Conservation (phyloP, 2,113 vertebrate species). For the Dascyllus trimaculatus region DNA sequence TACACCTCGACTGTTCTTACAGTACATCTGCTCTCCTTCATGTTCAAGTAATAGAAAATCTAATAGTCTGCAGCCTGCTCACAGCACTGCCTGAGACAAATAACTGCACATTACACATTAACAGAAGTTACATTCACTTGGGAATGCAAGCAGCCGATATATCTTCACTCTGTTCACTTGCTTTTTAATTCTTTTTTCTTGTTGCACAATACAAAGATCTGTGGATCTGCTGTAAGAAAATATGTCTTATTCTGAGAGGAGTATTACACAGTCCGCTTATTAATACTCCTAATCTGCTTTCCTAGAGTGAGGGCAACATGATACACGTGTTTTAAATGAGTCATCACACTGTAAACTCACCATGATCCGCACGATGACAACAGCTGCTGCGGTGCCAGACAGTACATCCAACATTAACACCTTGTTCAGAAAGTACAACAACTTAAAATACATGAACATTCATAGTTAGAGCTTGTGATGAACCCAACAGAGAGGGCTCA, state of each 20-base stretch:
- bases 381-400: conserved; percentile 32
- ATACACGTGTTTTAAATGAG: conserved; percentile 13
- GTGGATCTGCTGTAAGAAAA: conserved; percentile 69
- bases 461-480: conserved; percentile 43
- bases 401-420: conserved; percentile 53
- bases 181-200: conserved; percentile 11
- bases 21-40: conserved; percentile 40
- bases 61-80: conserved; percentile 52
- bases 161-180: conserved; percentile 4
- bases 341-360: conserved; percentile 29
- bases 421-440: conserved; percentile 43
- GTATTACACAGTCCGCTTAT: not conserved
- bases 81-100: conserved; percentile 59
- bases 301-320: not conserved
- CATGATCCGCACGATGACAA: conserved; percentile 6
- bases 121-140: conserved; percentile 67
- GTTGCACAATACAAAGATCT: conserved; percentile 46
- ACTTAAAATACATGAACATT: conserved; percentile 68
- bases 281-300: conserved; percentile 7
- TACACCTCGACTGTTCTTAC: conserved; percentile 1
- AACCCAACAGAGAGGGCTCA: conserved; percentile 14
- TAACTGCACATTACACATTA: conserved; percentile 63
- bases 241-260: conserved; percentile 60
- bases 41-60: conserved; percentile 76
- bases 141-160: conserved; percentile 58